Evolutionary conservation across 2,797 vertebrate genomes (phyloP).

Genomic region (Enteromius afrohamiltoni): DNA sequence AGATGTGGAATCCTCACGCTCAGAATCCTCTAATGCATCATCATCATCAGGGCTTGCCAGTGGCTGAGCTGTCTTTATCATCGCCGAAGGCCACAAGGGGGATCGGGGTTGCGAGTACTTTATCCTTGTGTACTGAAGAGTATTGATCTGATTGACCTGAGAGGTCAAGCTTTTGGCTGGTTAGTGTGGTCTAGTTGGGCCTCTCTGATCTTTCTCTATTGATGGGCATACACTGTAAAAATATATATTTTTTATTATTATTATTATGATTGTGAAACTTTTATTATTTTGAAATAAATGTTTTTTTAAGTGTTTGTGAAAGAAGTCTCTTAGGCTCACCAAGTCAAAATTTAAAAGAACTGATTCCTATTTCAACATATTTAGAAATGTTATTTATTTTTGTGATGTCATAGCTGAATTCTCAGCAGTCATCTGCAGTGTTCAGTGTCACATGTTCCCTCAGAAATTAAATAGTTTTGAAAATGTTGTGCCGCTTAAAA

Average conservation of each 20-base stretch:
- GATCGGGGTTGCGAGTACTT: not conserved
- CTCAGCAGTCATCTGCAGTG: not conserved
- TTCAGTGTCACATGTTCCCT: not conserved
- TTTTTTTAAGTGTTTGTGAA: not conserved
- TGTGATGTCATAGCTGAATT: not conserved
- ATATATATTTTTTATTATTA: not conserved
- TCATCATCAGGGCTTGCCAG: slow-evolving; percentile 60
- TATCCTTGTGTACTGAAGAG: slow-evolving; percentile 10
- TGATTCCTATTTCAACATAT: not conserved
- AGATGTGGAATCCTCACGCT: slow-evolving; percentile 25
- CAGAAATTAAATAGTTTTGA: not conserved
- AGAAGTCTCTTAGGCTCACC: not conserved
- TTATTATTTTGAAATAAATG: slow-evolving; percentile 6
- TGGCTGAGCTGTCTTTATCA: slow-evolving; percentile 67
- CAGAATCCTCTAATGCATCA: slow-evolving; percentile 66
- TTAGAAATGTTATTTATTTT: not conserved
- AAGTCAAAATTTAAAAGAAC: not conserved
- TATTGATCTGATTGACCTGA: slow-evolving; percentile 22
- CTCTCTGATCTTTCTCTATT: not conserved
- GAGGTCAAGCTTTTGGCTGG: not conserved
- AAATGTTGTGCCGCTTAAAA: not conserved
- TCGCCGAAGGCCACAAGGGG: slow-evolving; percentile 57
- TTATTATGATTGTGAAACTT: not conserved
- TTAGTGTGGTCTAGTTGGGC: not conserved
- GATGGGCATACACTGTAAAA: not conserved